Conservation (phyloP, 2,797 vertebrate genomes). For the Mico argentatus region DNA sequence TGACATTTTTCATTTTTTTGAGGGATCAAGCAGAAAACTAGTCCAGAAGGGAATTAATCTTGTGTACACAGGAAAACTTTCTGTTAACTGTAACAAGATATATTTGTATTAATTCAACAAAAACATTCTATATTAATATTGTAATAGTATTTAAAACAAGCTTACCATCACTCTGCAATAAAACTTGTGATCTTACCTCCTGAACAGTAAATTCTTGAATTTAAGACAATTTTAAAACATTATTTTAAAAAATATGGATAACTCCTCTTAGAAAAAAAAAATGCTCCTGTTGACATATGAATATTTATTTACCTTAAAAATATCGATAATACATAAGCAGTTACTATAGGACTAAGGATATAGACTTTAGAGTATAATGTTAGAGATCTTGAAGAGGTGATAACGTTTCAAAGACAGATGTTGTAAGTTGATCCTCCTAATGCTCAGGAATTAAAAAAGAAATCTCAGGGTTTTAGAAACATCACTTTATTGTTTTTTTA, state of each 20-base stretch:
- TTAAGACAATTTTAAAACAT: neutral
- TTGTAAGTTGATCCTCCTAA: neutral
- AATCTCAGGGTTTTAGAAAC: neutral
- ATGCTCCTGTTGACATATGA: neutral
- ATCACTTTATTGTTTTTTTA: neutral
- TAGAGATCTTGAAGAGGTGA: neutral
- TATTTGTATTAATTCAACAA: neutral
- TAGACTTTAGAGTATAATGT: neutral
- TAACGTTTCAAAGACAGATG: neutral
- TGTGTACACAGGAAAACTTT: neutral
- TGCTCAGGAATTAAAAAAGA: conserved; percentile 46
- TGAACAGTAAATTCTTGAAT: conserved; percentile 23
- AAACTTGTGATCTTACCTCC: neutral
- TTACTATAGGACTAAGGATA: neutral
- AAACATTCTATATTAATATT: neutral
- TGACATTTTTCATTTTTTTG: neutral
- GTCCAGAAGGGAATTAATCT: neutral
- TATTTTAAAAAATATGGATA: neutral
- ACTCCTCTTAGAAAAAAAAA: neutral
- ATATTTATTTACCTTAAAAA: conserved; percentile 18
- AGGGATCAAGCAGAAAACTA: neutral
- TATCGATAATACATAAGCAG: neutral
- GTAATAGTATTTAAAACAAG: conserved; percentile 8
- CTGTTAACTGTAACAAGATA: neutral
- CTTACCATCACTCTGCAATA: neutral